Percentiles rank a stretch among this genome's conserved stretches.
Conservation (phyloP, 35 echinoderm and acorn worm genomes). For the Ophioderma brevispina region DNA sequence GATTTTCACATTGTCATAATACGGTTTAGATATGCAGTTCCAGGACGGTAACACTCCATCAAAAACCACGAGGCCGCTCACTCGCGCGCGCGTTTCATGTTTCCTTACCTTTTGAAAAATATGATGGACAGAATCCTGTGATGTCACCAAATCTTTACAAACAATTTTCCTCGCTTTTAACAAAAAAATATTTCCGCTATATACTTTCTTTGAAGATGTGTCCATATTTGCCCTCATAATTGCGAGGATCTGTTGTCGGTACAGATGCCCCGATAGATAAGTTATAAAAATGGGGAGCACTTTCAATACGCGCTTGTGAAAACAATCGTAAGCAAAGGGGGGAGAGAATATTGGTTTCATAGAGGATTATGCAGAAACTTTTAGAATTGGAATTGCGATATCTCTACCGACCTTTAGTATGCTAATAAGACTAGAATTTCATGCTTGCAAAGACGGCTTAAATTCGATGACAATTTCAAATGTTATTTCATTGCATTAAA, state of each 20-base stretch:
- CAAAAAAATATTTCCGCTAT: neutral
- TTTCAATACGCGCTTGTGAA: too few species aligned
- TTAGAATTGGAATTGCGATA: too few species aligned
- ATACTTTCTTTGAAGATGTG: neutral
- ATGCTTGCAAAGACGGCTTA: neutral
- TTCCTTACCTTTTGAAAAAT: neutral
- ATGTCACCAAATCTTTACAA: neutral
- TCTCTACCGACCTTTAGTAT: too few species aligned
- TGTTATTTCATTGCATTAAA: slow-evolving; percentile 59
- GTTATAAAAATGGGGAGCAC: too few species aligned
- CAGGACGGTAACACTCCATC: neutral
- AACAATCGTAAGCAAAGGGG: too few species aligned
- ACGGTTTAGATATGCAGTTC: neutral
- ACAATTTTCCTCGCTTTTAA: neutral
- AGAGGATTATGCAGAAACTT: too few species aligned
- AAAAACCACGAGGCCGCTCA: neutral
- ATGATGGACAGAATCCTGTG: neutral
- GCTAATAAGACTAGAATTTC: too few species aligned
- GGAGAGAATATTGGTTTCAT: too few species aligned
- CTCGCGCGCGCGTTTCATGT: neutral
- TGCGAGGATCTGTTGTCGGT: neutral
- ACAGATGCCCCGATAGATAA: too few species aligned
- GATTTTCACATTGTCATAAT: neutral
- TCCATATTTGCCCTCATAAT: neutral
- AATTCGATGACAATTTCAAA: slow-evolving; percentile 38